phyloP scores from a whole-genome alignment of 2,888 invertebrate species.

The Melanchra persicariae region DNA sequence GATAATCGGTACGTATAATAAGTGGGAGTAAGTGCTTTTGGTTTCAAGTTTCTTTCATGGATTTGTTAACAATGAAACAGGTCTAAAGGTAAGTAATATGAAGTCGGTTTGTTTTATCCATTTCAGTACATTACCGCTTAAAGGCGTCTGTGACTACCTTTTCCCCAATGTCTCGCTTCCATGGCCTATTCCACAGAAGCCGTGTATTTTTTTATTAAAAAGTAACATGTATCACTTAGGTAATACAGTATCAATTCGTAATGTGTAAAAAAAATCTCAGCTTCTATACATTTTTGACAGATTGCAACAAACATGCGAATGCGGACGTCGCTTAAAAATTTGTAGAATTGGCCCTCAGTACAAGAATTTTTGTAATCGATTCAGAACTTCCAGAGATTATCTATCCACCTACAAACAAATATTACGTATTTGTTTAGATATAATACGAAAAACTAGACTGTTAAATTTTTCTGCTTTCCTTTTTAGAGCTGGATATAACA shows the following conservation, averaged over 20 bases:
- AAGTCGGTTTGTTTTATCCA: not conserved
- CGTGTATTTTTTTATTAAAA: no score
- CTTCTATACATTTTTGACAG: no score
- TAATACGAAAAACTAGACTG: not conserved
- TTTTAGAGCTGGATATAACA: not conserved
- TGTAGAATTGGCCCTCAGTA: no score
- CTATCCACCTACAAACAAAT: no score
- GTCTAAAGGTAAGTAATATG: not conserved
- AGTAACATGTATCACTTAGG: not conserved
- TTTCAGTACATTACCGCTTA: no score
- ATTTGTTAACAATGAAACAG: constrained; percentile 7
- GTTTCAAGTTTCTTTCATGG: not conserved
- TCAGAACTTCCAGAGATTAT: not conserved
- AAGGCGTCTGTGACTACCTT: no score
- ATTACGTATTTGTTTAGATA: not conserved
- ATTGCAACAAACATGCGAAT: no score
- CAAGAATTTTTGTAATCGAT: not conserved
- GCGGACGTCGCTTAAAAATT: no score
- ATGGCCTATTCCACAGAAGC: no score
- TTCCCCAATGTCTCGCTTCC: no score
- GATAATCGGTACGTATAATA: constrained; percentile 25
- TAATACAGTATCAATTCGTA: no score
- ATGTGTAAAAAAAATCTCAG: no score
- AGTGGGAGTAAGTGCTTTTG: constrained; percentile 14
- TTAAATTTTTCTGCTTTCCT: not conserved